These are phyloP conservation scores for Plecotus auritus DNA, from an alignment of 2,113 vertebrate species.

Conservation along the genomic window DNA sequence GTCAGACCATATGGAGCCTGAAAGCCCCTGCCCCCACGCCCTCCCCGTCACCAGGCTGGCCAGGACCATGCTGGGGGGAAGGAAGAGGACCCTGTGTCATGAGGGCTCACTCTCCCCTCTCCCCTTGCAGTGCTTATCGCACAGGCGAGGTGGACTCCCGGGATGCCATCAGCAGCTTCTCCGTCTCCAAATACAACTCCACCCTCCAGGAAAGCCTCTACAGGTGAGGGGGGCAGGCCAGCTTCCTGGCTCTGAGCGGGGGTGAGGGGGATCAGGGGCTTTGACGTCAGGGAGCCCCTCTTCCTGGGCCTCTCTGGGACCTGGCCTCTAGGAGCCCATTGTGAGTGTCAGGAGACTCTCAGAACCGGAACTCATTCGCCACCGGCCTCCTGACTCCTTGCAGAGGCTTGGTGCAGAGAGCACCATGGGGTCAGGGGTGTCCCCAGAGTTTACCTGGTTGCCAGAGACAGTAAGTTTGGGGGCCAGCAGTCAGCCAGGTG, in stretches of 20 bases:
- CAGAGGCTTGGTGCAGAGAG: background rate
- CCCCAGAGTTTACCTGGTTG: background rate
- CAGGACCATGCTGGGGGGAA: fast-evolving
- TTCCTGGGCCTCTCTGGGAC: background rate
- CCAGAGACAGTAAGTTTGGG: background rate
- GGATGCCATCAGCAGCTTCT: conserved; percentile 67
- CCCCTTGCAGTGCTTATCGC: conserved; percentile 54
- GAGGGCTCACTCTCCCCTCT: background rate
- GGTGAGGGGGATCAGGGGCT: background rate
- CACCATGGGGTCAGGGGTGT: background rate
- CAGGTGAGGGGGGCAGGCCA: conserved; percentile 59
- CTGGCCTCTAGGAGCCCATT: background rate
- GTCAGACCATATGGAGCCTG: background rate
- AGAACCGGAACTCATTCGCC: background rate
- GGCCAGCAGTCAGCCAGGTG: background rate
- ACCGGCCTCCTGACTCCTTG: background rate
- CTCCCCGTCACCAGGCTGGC: background rate
- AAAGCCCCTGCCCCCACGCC: background rate
- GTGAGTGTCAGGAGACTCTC: background rate
- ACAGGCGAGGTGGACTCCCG: conserved; percentile 62
- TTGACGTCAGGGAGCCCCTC: background rate
- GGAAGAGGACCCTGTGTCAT: background rate
- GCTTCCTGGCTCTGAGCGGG: background rate
- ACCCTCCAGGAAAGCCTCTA: conserved; percentile 82
- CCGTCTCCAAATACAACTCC: background rate